Evolutionary conservation across 1,140 invertebrate genomes (phyloP).

Genomic region (Leguminivora glycinivorella): DNA sequence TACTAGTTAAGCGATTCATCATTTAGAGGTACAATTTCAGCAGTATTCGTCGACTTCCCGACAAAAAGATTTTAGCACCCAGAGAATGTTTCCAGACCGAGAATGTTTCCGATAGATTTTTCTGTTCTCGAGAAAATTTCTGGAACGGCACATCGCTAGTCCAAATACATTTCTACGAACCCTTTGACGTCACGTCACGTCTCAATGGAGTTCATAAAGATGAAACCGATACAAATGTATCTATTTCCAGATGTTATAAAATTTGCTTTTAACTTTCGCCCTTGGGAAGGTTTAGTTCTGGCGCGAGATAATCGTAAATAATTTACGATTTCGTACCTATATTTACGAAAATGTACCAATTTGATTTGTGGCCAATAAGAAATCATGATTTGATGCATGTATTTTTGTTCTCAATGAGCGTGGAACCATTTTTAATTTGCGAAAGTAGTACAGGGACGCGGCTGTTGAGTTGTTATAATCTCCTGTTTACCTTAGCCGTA

Average conservation of each 20-base stretch:
- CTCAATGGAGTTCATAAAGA: constrained; percentile 49
- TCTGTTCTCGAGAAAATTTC: too few species aligned
- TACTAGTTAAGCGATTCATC: too few species aligned
- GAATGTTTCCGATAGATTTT: too few species aligned
- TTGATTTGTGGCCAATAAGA: constrained; percentile 51
- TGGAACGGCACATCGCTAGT: too few species aligned
- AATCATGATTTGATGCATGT: constrained; percentile 44
- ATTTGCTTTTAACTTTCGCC: constrained; percentile 54
- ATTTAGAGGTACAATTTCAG: too few species aligned
- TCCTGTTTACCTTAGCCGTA: constrained; percentile 1
- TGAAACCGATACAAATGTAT: constrained; percentile 52
- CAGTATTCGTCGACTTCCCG: too few species aligned
- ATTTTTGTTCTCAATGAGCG: constrained; percentile 22
- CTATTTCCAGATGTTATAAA: constrained; percentile 57
- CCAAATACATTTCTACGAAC: constrained; percentile 41
- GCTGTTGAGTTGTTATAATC: constrained; percentile 22
- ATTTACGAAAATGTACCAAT: constrained; percentile 46
- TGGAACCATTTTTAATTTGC: constrained; percentile 19
- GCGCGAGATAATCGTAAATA: constrained; percentile 46
- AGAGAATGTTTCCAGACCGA: too few species aligned
- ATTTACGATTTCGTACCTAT: constrained; percentile 53
- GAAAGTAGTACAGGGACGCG: constrained; percentile 26
- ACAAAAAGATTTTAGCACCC: too few species aligned
- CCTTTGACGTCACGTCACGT: constrained; percentile 57
- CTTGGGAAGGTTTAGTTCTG: constrained; percentile 55